Evolutionary conservation across 2,113 vertebrate genomes (phyloP).

Genomic region (Taurulus bubalis): DNA sequence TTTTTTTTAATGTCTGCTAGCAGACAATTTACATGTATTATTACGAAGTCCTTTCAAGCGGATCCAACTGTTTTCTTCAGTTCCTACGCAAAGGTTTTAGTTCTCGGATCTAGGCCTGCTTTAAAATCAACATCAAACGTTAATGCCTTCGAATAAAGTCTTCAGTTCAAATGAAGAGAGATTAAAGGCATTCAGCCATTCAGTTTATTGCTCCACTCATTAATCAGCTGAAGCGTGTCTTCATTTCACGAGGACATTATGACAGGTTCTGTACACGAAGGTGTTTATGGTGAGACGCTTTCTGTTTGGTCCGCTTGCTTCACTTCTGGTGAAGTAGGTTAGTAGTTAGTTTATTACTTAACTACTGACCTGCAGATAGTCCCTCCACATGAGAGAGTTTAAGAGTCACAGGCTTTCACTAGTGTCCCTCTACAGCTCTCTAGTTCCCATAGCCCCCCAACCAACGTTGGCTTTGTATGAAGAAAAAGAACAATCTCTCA

Average conservation of each 20-base stretch:
- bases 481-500: neutral
- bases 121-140: neutral
- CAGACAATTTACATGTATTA: neutral
- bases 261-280: too few species aligned
- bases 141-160: neutral
- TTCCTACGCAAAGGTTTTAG: neutral
- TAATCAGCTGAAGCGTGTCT: neutral
- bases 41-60: neutral
- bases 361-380: too few species aligned
- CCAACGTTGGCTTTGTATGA: neutral
- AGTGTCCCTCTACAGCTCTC: too few species aligned
- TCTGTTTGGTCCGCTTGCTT: too few species aligned
- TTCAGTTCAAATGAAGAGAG: constrained; percentile 5
- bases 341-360: too few species aligned
- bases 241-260: too few species aligned
- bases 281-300: too few species aligned
- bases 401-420: too few species aligned
- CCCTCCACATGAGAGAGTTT: too few species aligned
- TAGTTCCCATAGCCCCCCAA: too few species aligned
- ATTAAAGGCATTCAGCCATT: constrained; percentile 22
- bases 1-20: neutral
- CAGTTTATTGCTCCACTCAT: neutral
- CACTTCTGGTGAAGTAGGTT: too few species aligned
- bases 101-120: neutral
- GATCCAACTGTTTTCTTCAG: neutral